These are phyloP conservation scores for Campoletis sonorensis DNA, from an alignment of 1,140 invertebrate species.

Conservation along the genomic window DNA sequence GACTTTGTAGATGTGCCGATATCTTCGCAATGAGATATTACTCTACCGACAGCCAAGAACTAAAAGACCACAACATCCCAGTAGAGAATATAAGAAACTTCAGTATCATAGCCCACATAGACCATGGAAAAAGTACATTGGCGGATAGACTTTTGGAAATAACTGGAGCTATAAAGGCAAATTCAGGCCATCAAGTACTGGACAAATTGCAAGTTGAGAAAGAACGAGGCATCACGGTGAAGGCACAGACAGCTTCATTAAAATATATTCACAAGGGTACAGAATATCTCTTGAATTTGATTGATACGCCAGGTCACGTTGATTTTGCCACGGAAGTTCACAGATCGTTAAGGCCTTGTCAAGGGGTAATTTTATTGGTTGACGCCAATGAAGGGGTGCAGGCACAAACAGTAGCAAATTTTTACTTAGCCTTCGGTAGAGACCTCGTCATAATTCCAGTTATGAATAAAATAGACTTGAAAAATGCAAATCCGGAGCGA, in stretches of 20 bases:
- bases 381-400: slow-evolving; percentile 98
- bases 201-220: slow-evolving; percentile 94
- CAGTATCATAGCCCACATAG: slow-evolving; percentile 97
- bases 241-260: slow-evolving; percentile 96
- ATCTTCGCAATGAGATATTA: slow-evolving; percentile 42
- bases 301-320: slow-evolving; percentile 99
- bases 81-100: slow-evolving; percentile 92
- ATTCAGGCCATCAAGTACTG: slow-evolving; percentile 87
- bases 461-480: slow-evolving; percentile 98
- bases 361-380: slow-evolving; percentile 95
- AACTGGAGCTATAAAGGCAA: slow-evolving; percentile 88
- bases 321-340: slow-evolving; percentile 99
- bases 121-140: slow-evolving; percentile 98
- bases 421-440: slow-evolving; percentile 91
- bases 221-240: slow-evolving; percentile 98
- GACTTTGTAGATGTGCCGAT: background rate
- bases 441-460: slow-evolving; percentile 93
- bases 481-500: slow-evolving; percentile 89
- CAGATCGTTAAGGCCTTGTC: slow-evolving; percentile 92
- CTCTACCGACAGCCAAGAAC: slow-evolving; percentile 46
- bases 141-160: slow-evolving; percentile 94
- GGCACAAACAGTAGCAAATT: slow-evolving; percentile 98
- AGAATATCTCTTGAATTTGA: slow-evolving; percentile 94
- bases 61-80: slow-evolving; percentile 73
- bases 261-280: slow-evolving; percentile 83